Evolutionary conservation across 2,888 invertebrate genomes (phyloP).

Genomic region (Conomelus anceps): DNA sequence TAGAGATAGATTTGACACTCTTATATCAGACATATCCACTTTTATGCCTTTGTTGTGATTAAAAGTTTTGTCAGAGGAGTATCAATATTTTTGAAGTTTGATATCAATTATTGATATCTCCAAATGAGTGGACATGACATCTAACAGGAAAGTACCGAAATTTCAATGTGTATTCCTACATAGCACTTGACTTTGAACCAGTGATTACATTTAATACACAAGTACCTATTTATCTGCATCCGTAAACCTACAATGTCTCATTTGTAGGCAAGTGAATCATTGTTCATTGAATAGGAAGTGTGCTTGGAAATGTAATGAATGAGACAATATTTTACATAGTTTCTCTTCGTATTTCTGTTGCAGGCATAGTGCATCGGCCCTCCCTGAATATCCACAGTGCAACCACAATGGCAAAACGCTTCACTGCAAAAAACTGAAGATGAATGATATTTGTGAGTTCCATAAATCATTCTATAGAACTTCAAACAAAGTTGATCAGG

Average conservation of each 20-base stretch:
- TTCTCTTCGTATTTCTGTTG: conserved; percentile 9
- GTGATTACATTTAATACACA: no score
- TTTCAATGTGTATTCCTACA: no score
- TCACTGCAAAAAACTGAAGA: conserved; percentile 6
- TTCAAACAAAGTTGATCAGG: conserved; percentile 6
- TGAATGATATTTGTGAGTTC: conserved; percentile 14
- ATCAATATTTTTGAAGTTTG: no score
- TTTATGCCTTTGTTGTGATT: no score
- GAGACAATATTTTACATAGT: background rate
- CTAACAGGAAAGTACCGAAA: no score
- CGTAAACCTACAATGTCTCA: background rate
- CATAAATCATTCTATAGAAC: conserved; percentile 14
- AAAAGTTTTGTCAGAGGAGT: no score
- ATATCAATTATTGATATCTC: no score
- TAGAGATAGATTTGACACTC: no score
- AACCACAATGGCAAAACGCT: conserved; percentile 11
- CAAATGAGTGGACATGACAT: no score
- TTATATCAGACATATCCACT: no score
- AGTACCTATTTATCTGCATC: no score
- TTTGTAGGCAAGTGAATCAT: background rate
- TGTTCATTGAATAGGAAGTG: background rate
- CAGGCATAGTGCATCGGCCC: conserved; percentile 12
- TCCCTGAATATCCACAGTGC: conserved; percentile 13
- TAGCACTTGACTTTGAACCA: no score
- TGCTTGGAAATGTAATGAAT: background rate